These are phyloP conservation scores for Ascaphus truei DNA, from an alignment of 2,113 vertebrate species.

Conservation along the genomic window DNA sequence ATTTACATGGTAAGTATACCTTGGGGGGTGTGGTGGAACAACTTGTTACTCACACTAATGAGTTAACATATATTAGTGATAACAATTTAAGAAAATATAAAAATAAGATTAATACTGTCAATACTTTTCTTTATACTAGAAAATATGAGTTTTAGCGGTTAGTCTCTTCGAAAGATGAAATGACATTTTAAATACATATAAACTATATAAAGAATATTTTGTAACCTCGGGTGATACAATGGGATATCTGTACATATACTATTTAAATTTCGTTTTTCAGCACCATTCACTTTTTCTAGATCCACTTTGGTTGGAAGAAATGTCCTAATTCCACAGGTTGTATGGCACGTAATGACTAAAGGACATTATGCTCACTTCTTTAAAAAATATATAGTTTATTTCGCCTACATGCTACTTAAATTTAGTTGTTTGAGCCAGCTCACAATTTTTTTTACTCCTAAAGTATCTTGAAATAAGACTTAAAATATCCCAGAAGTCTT, in stretches of 20 bases:
- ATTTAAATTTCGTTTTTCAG: constrained; percentile 62
- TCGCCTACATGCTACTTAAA: constrained; percentile 71
- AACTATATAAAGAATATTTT: constrained; percentile 78
- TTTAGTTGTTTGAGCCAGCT: constrained; percentile 89
- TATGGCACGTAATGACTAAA: constrained; percentile 87
- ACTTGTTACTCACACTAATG: constrained; percentile 74
- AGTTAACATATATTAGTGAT: constrained; percentile 86
- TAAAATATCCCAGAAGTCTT: constrained; percentile 53
- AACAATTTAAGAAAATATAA: constrained; percentile 98
- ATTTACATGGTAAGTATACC: constrained; percentile 48
- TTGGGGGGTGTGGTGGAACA: constrained; percentile 61
- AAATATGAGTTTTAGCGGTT: constrained; percentile 87
- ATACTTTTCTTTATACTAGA: constrained; percentile 86
- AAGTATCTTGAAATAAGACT: constrained; percentile 59
- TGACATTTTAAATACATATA: constrained; percentile 78
- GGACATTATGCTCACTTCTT: constrained; percentile 63
- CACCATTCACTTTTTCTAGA: constrained; percentile 73
- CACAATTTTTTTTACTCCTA: constrained; percentile 58
- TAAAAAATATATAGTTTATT: constrained; percentile 57
- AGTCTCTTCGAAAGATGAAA: constrained; percentile 77
- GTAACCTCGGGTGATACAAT: constrained; percentile 69
- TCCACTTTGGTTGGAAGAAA: constrained; percentile 89
- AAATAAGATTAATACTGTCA: constrained; percentile 99
- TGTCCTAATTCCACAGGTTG: constrained; percentile 78
- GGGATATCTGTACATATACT: constrained; percentile 62